A percentile compares a stretch with the other conserved stretches of the same genome.
Conservation (phyloP, 2,888 invertebrate genomes). For the Latrodectus hesperus region DNA sequence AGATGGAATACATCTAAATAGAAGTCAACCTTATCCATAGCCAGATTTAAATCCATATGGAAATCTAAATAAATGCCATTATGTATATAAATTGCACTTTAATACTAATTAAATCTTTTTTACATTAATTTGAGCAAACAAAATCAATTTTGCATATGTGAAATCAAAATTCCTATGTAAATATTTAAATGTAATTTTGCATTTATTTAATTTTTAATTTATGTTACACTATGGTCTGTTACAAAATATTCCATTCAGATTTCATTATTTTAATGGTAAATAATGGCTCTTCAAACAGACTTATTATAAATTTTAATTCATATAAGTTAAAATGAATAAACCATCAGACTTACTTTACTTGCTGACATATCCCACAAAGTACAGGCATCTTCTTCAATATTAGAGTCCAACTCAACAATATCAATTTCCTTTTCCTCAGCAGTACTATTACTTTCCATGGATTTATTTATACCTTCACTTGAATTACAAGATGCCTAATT, state of each 20-base stretch:
- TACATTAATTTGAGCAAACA: no score
- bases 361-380: constrained; percentile 68
- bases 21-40: no score
- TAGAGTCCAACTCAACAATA: constrained; percentile 63
- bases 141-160: no score
- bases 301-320: not conserved
- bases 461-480: not conserved
- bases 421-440: not conserved
- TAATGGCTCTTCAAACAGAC: not conserved
- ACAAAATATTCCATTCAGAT: not conserved
- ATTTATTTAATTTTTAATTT: not conserved
- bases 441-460: not conserved
- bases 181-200: not conserved
- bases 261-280: not conserved
- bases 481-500: no score
- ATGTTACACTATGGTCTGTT: not conserved
- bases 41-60: no score
- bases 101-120: no score
- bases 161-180: not conserved
- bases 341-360: not conserved
- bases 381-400: constrained; percentile 65
- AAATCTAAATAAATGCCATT: no score
- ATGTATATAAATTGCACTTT: no score
- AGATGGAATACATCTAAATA: no score
- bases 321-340: not conserved